phyloP scores from a whole-genome alignment of 2,113 vertebrate species.

The Rallus limicola region DNA sequence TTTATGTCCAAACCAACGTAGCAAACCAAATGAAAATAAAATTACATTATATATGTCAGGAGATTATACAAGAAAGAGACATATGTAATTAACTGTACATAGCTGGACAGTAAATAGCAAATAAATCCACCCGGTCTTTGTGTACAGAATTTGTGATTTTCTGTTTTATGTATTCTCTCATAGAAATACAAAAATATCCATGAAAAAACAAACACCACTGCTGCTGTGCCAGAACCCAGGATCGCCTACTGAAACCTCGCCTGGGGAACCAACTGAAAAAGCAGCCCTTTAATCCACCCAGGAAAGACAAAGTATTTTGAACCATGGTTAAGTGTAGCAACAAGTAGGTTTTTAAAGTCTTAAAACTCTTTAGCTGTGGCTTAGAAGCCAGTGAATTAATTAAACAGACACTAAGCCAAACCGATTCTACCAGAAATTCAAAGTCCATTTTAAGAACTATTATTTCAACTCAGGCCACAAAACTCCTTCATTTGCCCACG shows the following conservation, averaged over 20 bases:
- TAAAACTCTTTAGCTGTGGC: background rate
- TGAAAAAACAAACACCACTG: background rate
- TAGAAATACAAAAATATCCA: background rate
- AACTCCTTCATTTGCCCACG: background rate
- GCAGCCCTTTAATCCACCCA: background rate
- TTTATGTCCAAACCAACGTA: constrained; percentile 1
- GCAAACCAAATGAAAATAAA: constrained; percentile 50
- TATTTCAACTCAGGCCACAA: background rate
- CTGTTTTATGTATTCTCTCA: background rate
- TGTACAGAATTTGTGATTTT: background rate
- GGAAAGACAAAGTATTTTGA: background rate
- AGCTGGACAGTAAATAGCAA: background rate
- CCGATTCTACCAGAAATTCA: background rate
- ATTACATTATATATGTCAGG: background rate
- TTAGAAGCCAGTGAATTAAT: background rate
- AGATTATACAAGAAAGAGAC: background rate
- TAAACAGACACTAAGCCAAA: background rate
- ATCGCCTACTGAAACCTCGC: background rate
- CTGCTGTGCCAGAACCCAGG: background rate
- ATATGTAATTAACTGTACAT: background rate
- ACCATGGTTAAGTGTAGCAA: rapidly evolving
- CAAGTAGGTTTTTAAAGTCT: background rate
- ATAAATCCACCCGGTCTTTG: background rate
- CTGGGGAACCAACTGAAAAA: background rate
- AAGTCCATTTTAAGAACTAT: background rate